These are phyloP conservation scores for Clamator glandarius DNA, from an alignment of 2,797 vertebrate species.

Conservation along the genomic window DNA sequence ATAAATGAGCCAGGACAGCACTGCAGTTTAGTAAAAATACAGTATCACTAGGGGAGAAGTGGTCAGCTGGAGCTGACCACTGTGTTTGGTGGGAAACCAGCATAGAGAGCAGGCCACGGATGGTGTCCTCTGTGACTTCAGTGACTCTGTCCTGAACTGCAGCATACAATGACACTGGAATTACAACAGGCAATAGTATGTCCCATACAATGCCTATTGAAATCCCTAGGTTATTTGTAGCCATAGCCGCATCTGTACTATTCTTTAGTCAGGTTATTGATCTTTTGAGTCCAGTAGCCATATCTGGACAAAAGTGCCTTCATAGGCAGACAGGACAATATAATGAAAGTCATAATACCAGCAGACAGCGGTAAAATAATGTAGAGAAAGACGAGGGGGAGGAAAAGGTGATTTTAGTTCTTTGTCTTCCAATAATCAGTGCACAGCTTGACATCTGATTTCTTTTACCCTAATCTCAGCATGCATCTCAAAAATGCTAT, in stretches of 20 bases:
- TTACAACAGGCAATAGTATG: background rate
- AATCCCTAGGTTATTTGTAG: background rate
- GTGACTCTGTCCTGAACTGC: background rate
- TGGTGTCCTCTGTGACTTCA: background rate
- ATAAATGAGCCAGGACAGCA: background rate
- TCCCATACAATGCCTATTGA: background rate
- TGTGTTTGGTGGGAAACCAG: background rate
- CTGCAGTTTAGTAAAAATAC: background rate
- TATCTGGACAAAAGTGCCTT: constrained; percentile 1
- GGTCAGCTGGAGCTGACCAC: background rate
- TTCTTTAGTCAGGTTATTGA: constrained; percentile 29
- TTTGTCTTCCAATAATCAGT: constrained; percentile 56
- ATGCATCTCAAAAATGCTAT: constrained; percentile 52
- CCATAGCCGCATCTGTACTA: background rate
- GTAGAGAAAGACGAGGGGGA: background rate
- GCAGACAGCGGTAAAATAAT: constrained; percentile 31
- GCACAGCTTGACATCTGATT: constrained; percentile 50
- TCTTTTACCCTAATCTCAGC: constrained; percentile 67
- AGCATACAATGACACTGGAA: background rate
- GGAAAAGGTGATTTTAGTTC: constrained; percentile 40
- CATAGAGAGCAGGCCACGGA: background rate
- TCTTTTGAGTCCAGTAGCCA: background rate
- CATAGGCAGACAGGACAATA: constrained; percentile 9
- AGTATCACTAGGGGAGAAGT: rapidly evolving
- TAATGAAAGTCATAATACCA: constrained; percentile 5